Evolutionary conservation across 1,140 invertebrate species (phyloP).

Genomic region (Cyclina sinensis): DNA sequence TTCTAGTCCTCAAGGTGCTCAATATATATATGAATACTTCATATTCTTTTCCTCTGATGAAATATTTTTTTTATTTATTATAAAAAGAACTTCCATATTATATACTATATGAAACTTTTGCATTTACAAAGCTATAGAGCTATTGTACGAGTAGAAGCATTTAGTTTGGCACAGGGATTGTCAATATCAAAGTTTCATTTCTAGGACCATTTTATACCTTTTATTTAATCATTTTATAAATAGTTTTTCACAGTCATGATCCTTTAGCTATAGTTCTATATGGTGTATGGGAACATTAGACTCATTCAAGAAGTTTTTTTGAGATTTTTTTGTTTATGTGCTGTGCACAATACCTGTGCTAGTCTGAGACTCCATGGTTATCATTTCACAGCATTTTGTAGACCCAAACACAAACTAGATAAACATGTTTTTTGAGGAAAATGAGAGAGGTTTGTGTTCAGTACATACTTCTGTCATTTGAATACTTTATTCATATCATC

Average conservation of each 20-base stretch:
- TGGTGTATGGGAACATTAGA: neutral
- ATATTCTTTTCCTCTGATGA: too few relatives aligned
- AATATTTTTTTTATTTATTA: too few relatives aligned
- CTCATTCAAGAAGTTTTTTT: neutral
- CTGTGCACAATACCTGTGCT: neutral
- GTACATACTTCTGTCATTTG: too few relatives aligned
- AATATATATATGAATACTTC: neutral
- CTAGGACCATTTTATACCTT: neutral
- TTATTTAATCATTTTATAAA: neutral
- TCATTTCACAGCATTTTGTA: too few relatives aligned
- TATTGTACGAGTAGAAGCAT: neutral
- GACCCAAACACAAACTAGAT: too few relatives aligned
- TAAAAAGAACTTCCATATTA: too few relatives aligned
- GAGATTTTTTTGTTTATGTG: constrained; percentile 6
- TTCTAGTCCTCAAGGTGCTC: constrained; percentile 16
- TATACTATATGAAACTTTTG: too few relatives aligned
- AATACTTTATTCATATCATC: too few relatives aligned
- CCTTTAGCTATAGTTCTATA: neutral
- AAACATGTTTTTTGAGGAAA: too few relatives aligned
- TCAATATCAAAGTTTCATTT: neutral
- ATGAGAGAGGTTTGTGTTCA: too few relatives aligned
- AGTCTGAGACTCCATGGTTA: neutral
- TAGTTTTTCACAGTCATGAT: neutral
- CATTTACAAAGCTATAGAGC: neutral
- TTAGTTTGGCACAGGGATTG: neutral